A percentile compares a stretch with the other conserved stretches of the same genome.
phyloP scores from a whole-genome alignment of 35 echinoderm and acorn worm genomes.

The Ophioderma brevispina region DNA sequence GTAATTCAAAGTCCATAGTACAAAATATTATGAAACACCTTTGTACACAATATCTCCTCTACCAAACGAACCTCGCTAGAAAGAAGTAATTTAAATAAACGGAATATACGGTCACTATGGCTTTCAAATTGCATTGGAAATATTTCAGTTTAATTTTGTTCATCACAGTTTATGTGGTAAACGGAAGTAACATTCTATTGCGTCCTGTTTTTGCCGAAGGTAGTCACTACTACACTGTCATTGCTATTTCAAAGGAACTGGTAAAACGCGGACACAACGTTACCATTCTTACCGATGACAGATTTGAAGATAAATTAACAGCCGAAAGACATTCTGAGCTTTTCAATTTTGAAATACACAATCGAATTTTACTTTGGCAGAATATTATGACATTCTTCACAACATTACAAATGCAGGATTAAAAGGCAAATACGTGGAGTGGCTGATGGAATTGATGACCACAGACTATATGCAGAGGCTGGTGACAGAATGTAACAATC shows the following conservation, averaged over 20 bases:
- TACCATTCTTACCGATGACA: conserved; percentile 41
- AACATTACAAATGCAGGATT: neutral
- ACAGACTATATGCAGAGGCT: conserved; percentile 11
- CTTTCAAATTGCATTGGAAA: too few relatives aligned
- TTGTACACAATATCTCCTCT: too few relatives aligned
- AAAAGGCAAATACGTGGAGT: conserved; percentile 8
- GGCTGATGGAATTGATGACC: conserved; percentile 20
- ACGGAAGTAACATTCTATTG: neutral
- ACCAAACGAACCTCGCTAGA: too few relatives aligned
- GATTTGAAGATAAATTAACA: conserved; percentile 18
- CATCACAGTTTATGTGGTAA: too few relatives aligned
- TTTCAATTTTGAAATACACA: conserved; percentile 47
- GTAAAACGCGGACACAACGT: conserved; percentile 67
- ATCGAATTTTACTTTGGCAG: neutral
- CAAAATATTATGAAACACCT: too few relatives aligned
- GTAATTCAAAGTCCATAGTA: too few relatives aligned
- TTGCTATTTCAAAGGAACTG: conserved; percentile 34
- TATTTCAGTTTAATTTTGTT: too few relatives aligned
- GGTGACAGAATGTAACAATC: conserved; percentile 34
- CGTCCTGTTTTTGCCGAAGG: conserved; percentile 28
- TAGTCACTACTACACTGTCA: conserved; percentile 66
- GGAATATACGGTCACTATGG: too few relatives aligned
- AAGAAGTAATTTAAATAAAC: too few relatives aligned
- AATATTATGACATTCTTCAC: neutral
- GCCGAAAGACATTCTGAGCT: conserved; percentile 12